These are phyloP conservation scores for Mythimna impura DNA, from an alignment of 2,888 invertebrate species.

Conservation along the genomic window DNA sequence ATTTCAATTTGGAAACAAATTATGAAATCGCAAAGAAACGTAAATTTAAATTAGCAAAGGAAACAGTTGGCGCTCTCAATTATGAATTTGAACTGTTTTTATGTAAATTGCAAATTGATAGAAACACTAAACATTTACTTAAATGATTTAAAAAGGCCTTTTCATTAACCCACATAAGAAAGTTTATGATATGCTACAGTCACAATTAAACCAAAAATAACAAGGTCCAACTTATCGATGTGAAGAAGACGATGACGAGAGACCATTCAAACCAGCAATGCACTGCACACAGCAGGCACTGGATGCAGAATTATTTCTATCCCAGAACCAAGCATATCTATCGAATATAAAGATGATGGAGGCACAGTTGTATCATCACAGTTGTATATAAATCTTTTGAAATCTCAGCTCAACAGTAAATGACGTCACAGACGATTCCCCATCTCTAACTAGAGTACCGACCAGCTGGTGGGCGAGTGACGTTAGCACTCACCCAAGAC, in stretches of 20 bases:
- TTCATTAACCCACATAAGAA: neutral
- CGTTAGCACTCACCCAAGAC: conserved; percentile 55
- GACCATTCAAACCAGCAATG: neutral
- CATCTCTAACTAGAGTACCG: neutral
- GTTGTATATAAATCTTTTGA: neutral
- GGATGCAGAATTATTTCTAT: neutral
- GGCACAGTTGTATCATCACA: no score
- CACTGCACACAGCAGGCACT: neutral
- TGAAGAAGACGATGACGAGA: neutral
- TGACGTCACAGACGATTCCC: conserved; percentile 40
- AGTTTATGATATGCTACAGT: neutral
- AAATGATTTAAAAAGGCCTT: neutral
- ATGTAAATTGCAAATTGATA: neutral
- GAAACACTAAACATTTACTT: conserved; percentile 3
- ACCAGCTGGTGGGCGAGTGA: conserved; percentile 55
- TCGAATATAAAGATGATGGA: neutral
- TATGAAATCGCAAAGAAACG: conserved; percentile 32
- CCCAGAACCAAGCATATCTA: neutral
- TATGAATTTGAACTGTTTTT: conserved; percentile 20
- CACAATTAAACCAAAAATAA: no score
- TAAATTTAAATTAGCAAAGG: conserved; percentile 33
- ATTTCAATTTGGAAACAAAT: conserved; percentile 36
- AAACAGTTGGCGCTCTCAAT: conserved; percentile 43
- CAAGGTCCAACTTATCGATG: neutral
- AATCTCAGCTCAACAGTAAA: neutral